Evolutionary conservation across 2,888 invertebrate genomes (phyloP), one percentile per base, ranked within the genome.

Genomic region (Meghimatium bilineatum): DNA sequence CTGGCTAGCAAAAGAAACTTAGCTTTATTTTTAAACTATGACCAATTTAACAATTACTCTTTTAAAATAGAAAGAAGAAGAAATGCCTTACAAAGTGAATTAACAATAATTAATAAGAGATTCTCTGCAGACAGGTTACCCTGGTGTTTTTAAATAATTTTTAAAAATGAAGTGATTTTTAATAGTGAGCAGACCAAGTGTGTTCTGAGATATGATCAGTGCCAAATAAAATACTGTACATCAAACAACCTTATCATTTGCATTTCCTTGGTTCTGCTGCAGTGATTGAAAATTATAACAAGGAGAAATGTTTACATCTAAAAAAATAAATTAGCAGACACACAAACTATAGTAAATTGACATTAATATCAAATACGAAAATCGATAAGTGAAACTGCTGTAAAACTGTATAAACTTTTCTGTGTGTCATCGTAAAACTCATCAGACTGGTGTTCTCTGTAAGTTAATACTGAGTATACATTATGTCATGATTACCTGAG

Each of bases 261-360:
- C 56, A 75, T 77, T 77, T 82, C 82, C 82, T 77, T 82, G 82
- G 77, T 77, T 82, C 77, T 82, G 82, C 77, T 82, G 82, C 82
- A 63, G 52, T 69, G 74, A 52, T 71, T 72, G 38, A 69, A 63
- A 82, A 82, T 60, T 1, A 66, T 32, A 56, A 32, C 71, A 44
- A 60, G 63, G 60, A 75, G n/a, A 38, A 67, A 49, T 76, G 56
- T 29, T 44, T 49, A 29, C n/a, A 83, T 77, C 36, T 56, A 17
- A 32, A 32, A 38, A 82, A 66, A 49, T 74, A 60, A 81, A 36
- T 69, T 52, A 56, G 14, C n/a, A 82, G 44, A 82, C 10, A 66
- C n/a, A 66, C 38, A 71, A 1, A 66, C 60, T 20, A 56, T 20
- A 56, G 44, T 44, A 44, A 56, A 56, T 12, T 56, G 3, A 56